Evolutionary conservation across 2,888 invertebrate genomes (phyloP), one percentile per base, ranked within the genome.

Genomic region (Entomobrya proxima): DNA sequence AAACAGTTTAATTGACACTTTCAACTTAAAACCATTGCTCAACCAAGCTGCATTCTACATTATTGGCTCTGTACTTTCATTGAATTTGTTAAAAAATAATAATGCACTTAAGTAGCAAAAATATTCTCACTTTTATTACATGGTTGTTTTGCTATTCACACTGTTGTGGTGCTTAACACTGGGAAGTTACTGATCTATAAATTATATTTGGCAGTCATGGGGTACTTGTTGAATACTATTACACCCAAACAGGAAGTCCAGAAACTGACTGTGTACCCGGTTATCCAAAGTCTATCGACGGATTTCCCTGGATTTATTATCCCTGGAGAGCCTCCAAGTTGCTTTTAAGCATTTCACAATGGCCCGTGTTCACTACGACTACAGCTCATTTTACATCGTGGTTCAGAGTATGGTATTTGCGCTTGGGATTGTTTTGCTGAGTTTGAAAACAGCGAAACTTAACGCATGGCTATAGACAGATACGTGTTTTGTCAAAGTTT

Each of bases 241-340:
- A 55, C 15, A 24, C 2, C 6, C 27, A 24, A 3, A 9, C 27
- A 15, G 11, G 7, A 24, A 24, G 5, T 2, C n/a, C 11, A 6
- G 11, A 11, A 1, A 13, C 6, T 27, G 5, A 3, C 32, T 52
- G 75, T 75, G 50, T n/a, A 35, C 75, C 75, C 9, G 52, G 52
- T 1, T 75, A 52, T 50, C 75, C 75, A 0, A 52, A 52, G 21
- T 52, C 52, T 6, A 50, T 50, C 30, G 52, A 15, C 9, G 32
- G 52, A 9, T 50, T 35, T 35, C 75, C 75, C 3, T 75, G 75
- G 75, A 32, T 75, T 7, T 75, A 75, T n/a, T 75, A 32, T n/a
- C n/a, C n/a, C n/a, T 7, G 52, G 35, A n/a, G 3, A 30, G 0
- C 52, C 75, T 2, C 0, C 15, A 52, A 52, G 50, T 21, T 75